Percentiles rank a stretch among this genome's conserved stretches.
phyloP scores from a whole-genome alignment of 2,113 vertebrate genomes.

The Oncorhynchus mykiss region DNA sequence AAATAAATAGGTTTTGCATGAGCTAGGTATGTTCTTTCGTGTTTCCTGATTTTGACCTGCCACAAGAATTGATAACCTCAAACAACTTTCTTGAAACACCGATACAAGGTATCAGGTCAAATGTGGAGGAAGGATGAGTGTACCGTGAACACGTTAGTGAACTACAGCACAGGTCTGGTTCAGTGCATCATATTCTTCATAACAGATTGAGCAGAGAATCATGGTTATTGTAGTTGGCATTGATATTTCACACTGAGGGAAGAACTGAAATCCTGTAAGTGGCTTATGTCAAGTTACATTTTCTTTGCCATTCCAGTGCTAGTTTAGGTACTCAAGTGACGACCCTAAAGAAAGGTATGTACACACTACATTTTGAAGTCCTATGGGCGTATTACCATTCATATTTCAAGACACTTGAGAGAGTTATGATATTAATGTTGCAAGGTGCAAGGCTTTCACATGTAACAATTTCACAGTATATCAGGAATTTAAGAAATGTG shows the following conservation, averaged over 20 bases:
- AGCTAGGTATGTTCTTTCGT: slow-evolving; percentile 2
- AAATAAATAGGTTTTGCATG: background rate
- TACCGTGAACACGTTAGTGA: slow-evolving; percentile 10
- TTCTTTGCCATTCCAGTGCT: too few relatives aligned
- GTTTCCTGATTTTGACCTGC: background rate
- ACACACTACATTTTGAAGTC: too few relatives aligned
- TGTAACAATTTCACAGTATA: too few relatives aligned
- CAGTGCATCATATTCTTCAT: background rate
- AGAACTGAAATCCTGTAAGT: background rate
- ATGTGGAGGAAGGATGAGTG: slow-evolving; percentile 11
- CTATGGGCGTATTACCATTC: too few relatives aligned
- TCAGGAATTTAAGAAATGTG: too few relatives aligned
- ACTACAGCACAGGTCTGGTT: too few relatives aligned
- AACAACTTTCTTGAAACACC: background rate
- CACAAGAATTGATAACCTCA: background rate
- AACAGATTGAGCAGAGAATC: slow-evolving; percentile 1
- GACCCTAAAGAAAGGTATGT: too few relatives aligned
- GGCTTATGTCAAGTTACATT: background rate
- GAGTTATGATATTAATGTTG: too few relatives aligned
- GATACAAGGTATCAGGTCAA: slow-evolving; percentile 15
- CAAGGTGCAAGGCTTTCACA: too few relatives aligned
- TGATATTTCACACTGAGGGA: background rate
- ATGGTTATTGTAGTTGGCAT: background rate
- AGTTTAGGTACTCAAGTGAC: too few relatives aligned
- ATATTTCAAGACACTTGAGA: too few relatives aligned